phyloP scores from a whole-genome alignment of 2,797 vertebrate species.

The Spinus olivaceus region DNA sequence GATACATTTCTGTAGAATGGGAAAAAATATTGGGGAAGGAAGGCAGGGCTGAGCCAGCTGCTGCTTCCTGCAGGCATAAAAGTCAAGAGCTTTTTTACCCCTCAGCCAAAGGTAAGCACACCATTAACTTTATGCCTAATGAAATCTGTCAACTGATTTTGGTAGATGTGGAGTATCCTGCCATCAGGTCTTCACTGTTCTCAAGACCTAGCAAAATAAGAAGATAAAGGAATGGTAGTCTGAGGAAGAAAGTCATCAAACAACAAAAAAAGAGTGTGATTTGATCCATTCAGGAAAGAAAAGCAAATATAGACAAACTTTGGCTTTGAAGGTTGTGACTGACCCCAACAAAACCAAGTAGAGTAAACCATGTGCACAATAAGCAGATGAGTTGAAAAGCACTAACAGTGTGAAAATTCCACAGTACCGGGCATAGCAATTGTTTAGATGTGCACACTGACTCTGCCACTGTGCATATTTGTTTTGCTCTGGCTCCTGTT shows the following conservation, averaged over 20 bases:
- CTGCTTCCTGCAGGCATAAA: background rate
- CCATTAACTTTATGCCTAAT: background rate
- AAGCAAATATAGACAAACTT: constrained; percentile 35
- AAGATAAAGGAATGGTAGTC: background rate
- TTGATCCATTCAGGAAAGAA: constrained; percentile 38
- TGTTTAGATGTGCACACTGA: constrained; percentile 35
- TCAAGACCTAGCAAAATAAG: background rate
- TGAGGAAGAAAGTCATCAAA: constrained; percentile 29
- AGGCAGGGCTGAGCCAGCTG: background rate
- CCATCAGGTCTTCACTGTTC: background rate
- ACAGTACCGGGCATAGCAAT: constrained; percentile 4
- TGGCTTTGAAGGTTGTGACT: constrained; percentile 30
- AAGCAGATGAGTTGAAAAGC: constrained; percentile 41
- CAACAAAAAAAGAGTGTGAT: background rate
- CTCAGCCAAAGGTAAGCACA: background rate
- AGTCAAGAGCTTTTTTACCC: background rate
- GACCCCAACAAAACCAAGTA: background rate
- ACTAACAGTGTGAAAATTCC: constrained; percentile 47
- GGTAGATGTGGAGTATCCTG: background rate
- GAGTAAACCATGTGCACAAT: constrained; percentile 29
- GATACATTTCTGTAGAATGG: background rate
- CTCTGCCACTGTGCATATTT: constrained; percentile 48
- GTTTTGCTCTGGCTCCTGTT: constrained; percentile 35
- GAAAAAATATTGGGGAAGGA: background rate
- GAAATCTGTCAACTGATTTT: constrained; percentile 19